Evolutionary conservation across 2,888 invertebrate species (phyloP).

Genomic region (Hylaea fasciaria): DNA sequence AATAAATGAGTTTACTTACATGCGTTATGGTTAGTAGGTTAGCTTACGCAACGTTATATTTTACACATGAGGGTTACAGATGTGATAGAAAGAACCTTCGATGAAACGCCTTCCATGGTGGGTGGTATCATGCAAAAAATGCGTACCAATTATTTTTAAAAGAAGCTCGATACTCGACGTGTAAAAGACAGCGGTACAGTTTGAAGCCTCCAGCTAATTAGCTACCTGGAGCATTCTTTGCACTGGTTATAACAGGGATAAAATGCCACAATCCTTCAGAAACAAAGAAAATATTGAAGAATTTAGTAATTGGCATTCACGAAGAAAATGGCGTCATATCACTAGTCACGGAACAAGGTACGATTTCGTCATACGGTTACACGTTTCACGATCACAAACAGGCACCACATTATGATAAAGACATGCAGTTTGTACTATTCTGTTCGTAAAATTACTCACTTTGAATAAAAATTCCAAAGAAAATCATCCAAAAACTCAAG

Average conservation of each 20-base stretch:
- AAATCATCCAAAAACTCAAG: conserved; percentile 84
- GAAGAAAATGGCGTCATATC: conserved; percentile 86
- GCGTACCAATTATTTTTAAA: conserved; percentile 55
- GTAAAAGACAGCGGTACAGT: conserved; percentile 31
- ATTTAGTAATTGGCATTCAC: conserved; percentile 84
- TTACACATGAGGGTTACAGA: conserved; percentile 7
- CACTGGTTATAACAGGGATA: conserved; percentile 5
- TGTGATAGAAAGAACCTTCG: conserved; percentile 44
- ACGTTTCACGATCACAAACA: conserved; percentile 68
- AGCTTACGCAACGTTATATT: conserved; percentile 3
- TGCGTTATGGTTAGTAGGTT: conserved; percentile 4
- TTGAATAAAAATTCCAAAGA: conserved; percentile 84
- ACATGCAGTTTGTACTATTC: conserved; percentile 65
- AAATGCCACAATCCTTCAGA: conserved; percentile 38
- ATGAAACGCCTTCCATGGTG: conserved; percentile 68
- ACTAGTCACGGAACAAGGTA: conserved; percentile 84
- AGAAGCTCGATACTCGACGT: conserved; percentile 44
- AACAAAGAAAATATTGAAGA: conserved; percentile 78
- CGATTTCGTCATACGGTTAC: conserved; percentile 79
- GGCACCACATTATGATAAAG: conserved; percentile 63
- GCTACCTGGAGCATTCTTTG: conserved; percentile 14
- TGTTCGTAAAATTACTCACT: conserved; percentile 79
- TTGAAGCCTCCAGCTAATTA: conserved; percentile 8
- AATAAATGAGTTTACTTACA: background rate
- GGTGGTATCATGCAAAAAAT: conserved; percentile 75